Percentiles rank a stretch among this genome's conserved stretches.
Conservation (phyloP, 2,888 invertebrate genomes). For the Melangyna quadrimaculata region DNA sequence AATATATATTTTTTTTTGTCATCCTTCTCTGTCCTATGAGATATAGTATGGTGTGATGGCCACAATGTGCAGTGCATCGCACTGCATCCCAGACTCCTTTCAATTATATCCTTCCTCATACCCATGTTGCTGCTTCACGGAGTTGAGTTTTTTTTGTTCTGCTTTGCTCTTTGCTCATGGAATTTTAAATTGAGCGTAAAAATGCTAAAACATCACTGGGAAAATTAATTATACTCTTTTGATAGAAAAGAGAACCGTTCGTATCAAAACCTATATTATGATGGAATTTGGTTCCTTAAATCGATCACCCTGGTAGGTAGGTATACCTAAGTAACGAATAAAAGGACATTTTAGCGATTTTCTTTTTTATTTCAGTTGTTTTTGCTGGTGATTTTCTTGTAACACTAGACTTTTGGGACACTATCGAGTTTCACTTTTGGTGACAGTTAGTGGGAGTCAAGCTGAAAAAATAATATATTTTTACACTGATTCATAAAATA, state of each 20-base stretch:
- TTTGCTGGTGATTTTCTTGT: constrained; percentile 25
- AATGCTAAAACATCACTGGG: constrained; percentile 45
- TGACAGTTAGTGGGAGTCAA: constrained; percentile 46
- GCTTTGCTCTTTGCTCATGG: constrained; percentile 19
- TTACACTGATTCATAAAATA: constrained; percentile 26
- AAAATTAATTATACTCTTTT: constrained; percentile 64
- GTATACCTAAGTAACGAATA: constrained; percentile 21
- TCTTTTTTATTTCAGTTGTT: neutral
- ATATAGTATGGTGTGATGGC: neutral
- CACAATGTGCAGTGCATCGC: constrained; percentile 27
- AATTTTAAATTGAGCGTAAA: constrained; percentile 67
- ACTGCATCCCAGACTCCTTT: constrained; percentile 42
- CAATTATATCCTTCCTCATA: neutral
- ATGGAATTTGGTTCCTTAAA: constrained; percentile 9
- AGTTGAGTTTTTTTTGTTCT: neutral
- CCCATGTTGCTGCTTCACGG: neutral
- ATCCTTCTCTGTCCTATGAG: neutral
- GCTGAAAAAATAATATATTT: constrained; percentile 18
- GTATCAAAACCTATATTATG: neutral
- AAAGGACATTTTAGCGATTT: constrained; percentile 45
- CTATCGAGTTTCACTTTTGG: constrained; percentile 49
- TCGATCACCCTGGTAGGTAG: neutral
- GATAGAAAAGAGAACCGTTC: constrained; percentile 6
- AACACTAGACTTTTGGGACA: constrained; percentile 53
- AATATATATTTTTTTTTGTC: constrained; percentile 7